Evolutionary conservation across 2,797 vertebrate species (phyloP), one percentile per base, ranked within the genome.

Genomic region (Sternarchorhynchus goeldii): DNA sequence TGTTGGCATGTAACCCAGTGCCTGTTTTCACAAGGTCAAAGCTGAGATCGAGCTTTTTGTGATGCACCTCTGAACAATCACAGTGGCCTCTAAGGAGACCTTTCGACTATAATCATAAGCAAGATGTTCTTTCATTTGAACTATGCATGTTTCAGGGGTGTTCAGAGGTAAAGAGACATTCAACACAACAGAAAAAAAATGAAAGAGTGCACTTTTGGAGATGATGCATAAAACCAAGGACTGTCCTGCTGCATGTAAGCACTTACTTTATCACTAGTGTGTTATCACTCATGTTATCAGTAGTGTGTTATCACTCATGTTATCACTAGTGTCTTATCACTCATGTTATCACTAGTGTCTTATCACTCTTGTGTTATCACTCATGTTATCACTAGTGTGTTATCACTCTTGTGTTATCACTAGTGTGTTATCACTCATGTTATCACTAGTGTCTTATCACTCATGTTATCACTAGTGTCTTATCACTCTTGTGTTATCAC

Each of bases 121-220:
- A 82, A 75, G 57, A 70, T 77, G 68, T 85, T 80, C 73, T 78
- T 85, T 85, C 74, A 78, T 82, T 86, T 77, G 78, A 83, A 4
- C 81, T 73, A 89, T 92, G 73, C 87, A 90, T 91, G 87, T 89
- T 92, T 91, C 62, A 91, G 79, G 63, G 74, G 70, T 70, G 79
- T 77, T 87, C 63, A 76, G 45, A 58, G 50, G 74, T 59, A 76
- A 56, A 58, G 50, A 31, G 67, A 50, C 18, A 34, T 70, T 70
- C 64, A 80, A 69, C 58, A 31, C 25, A 55, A 41, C 57, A 68
- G 45, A 53, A 72, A 66, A 45, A 72, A 0, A 45, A 67, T 31
- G 57, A 25, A 57, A 25, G 65, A 75, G 69, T 72, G 45, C 73
- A 80, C 71, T 56, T 69, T 68, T 62, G 55, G 73, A 58, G 67